Percentiles rank a stretch among this genome's conserved stretches.
These are phyloP conservation scores for Oceanodroma tethys DNA, from an alignment of 2,113 vertebrate species.

Conservation along the genomic window DNA sequence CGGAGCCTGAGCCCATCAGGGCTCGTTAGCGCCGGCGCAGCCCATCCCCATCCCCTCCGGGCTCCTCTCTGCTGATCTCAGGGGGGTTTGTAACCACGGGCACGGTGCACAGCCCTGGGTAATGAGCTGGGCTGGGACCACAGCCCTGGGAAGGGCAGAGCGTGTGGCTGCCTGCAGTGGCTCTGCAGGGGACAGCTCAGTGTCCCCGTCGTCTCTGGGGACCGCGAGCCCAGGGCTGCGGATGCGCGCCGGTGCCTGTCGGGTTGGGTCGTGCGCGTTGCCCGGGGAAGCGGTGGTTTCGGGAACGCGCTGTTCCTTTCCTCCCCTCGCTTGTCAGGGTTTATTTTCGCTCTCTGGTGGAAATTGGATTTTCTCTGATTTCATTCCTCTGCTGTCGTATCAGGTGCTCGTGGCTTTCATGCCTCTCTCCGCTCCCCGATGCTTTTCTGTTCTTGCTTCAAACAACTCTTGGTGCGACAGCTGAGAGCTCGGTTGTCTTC, in stretches of 20 bases:
- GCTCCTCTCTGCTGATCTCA: not conserved
- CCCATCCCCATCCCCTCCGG: not conserved
- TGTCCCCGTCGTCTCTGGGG: not conserved
- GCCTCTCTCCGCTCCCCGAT: not conserved
- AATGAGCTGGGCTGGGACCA: not conserved
- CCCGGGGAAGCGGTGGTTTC: not conserved
- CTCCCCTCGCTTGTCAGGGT: not conserved
- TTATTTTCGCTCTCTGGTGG: not conserved
- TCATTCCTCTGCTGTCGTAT: not conserved
- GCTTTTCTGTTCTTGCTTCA: not conserved
- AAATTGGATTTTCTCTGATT: not conserved
- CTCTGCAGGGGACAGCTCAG: not conserved
- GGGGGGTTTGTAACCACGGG: not conserved
- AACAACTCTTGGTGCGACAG: not conserved
- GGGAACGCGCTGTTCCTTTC: not conserved
- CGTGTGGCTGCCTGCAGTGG: accelerated
- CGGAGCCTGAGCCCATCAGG: not conserved
- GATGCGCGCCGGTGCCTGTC: not conserved
- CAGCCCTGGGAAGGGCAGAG: not conserved
- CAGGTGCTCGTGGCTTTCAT: not conserved
- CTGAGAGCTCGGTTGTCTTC: not conserved
- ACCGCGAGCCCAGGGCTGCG: accelerated
- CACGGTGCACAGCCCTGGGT: accelerated
- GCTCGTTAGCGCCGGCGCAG: accelerated
- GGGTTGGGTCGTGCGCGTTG: not conserved